Conservation (phyloP, 2,113 vertebrate species). For the Thunnus maccoyii region DNA sequence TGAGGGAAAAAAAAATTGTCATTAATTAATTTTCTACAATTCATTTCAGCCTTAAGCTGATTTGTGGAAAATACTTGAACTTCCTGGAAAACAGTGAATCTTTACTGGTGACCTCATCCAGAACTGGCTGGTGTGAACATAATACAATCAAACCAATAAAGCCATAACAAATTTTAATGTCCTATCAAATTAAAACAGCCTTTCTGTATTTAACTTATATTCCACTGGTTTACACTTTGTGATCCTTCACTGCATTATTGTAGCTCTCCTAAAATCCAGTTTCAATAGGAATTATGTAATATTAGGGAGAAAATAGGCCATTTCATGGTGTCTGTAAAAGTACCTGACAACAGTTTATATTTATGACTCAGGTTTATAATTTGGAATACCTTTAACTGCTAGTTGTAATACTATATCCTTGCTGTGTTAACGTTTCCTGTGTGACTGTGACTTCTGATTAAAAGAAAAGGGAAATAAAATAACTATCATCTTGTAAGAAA, state of each 20-base stretch:
- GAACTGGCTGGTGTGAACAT: background rate
- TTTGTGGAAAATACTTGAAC: background rate
- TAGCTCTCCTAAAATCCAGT: background rate
- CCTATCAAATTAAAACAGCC: background rate
- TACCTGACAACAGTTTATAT: no score
- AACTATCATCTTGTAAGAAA: no score
- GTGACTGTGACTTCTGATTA: no score
- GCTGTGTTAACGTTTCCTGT: no score
- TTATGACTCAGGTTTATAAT: no score
- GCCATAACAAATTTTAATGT: background rate
- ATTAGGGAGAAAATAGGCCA: no score
- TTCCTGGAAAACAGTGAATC: slow-evolving; percentile 1
- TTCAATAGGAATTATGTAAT: background rate
- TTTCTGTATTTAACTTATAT: background rate
- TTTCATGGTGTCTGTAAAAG: background rate
- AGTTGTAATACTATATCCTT: no score
- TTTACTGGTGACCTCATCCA: background rate
- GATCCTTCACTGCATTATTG: background rate
- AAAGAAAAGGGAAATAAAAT: no score
- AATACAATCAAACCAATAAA: background rate
- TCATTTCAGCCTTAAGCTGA: no score
- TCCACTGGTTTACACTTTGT: background rate
- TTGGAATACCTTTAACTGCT: no score
- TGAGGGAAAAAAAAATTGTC: no score
- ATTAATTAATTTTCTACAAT: no score